Conservation (phyloP, 2,888 invertebrate genomes). For the Nycteola revayana region DNA sequence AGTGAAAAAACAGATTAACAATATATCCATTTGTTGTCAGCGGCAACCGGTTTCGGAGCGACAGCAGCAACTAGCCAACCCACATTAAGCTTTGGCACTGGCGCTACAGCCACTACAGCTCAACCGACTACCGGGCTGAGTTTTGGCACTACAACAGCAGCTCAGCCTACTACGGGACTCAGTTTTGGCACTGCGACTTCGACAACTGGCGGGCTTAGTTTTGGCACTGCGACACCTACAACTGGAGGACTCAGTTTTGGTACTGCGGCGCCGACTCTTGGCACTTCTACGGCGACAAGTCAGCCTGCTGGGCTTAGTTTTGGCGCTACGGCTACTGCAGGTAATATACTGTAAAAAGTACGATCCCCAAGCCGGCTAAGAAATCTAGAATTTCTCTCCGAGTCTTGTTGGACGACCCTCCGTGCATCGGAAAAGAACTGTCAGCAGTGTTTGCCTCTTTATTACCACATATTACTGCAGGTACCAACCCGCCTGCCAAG, state of each 20-base stretch:
- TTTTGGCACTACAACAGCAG: slow-evolving; percentile 26
- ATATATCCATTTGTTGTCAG: slow-evolving; percentile 16
- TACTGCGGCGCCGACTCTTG: slow-evolving; percentile 22
- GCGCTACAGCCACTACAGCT: slow-evolving; percentile 18
- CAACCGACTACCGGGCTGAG: slow-evolving; percentile 23
- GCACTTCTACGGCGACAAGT: neutral
- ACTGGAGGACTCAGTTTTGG: slow-evolving; percentile 28
- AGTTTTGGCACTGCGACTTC: slow-evolving; percentile 25
- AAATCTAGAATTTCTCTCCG: too few species aligned
- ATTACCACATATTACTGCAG: too few species aligned
- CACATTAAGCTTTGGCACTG: slow-evolving; percentile 16
- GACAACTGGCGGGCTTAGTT: slow-evolving; percentile 23
- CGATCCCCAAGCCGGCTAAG: too few species aligned
- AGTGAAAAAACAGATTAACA: neutral
- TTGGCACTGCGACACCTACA: slow-evolving; percentile 19
- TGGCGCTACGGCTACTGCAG: slow-evolving; percentile 3
- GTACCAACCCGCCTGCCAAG: too few species aligned
- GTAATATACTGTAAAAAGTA: too few species aligned
- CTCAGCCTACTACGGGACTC: slow-evolving; percentile 20
- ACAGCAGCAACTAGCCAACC: slow-evolving; percentile 8
- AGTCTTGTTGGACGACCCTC: too few species aligned
- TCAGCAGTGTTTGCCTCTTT: too few species aligned
- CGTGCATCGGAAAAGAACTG: too few species aligned
- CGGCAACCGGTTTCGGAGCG: slow-evolving; percentile 13
- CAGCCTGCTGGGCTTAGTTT: slow-evolving; percentile 14